Base-by-base conservation (phyloP, 2,113 vertebrate genomes). In the Ameiurus melas region DNA sequence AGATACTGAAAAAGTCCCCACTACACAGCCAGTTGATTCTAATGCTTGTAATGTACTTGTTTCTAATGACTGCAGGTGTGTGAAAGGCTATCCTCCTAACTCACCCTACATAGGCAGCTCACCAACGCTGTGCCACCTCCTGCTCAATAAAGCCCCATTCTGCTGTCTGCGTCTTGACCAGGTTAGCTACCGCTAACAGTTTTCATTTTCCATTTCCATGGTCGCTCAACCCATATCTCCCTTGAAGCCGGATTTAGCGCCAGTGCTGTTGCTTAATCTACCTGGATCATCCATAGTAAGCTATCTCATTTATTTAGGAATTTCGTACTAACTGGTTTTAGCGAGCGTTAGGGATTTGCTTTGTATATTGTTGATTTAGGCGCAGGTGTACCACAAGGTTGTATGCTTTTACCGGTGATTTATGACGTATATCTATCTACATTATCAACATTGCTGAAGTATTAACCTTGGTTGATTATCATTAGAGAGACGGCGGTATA, bases 61-160 rank as follows among this genome's bases (percentile, higher is more conserved):
- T 51, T 88, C 17, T 64, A 79, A 85, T 81, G 75, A 39, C 33
- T 86, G 70, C 93, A 99, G 98, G 93, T 99, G 98, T 0, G 96
- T 99, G 90, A 99, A 98, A 92, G 98, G 98, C 43, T 99, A 99
- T 90, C 98, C 98, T 36, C 98, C 97, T 0, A 99, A 98, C 92
- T 99, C 98, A 0, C 98, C 98, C 43, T 99, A 99, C 93, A 99
- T 99, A 0, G 98, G 98, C 64, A 98, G 97, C 93, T 98, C 98
- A 47, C 97, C 98, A 0, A 99, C 98, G 1, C 93, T 99, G 83
- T 99, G 98, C 95, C 98, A 99, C 92, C 97, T 99, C 0, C 92
- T 98, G 89, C 96, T 96, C 0, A 96, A 96, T 85, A 99, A 97
- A 93, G 97, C 98, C 27, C 96, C 96, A 0, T 98, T 98, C 94